phyloP scores from a whole-genome alignment of 2,797 vertebrate genomes.

The Borostomias antarcticus region DNA sequence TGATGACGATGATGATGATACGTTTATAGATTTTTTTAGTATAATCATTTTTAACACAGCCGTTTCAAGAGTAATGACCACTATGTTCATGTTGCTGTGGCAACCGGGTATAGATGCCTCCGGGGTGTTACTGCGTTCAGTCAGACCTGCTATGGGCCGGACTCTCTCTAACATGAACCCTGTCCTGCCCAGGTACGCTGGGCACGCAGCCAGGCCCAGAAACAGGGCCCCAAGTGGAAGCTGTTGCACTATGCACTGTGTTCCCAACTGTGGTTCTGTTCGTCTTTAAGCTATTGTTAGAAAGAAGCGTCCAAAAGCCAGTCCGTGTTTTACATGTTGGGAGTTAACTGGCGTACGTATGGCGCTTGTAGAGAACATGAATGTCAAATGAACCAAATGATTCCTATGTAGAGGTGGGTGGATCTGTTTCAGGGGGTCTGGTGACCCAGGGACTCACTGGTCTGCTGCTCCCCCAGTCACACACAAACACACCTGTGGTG shows the following conservation, averaged over 20 bases:
- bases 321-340: background rate
- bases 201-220: background rate
- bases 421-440: background rate
- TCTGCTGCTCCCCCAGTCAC: background rate
- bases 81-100: slow-evolving; percentile 24
- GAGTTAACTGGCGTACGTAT: background rate
- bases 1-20: slow-evolving; percentile 37
- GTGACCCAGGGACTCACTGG: background rate
- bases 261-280: slow-evolving; percentile 15
- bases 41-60: slow-evolving; percentile 54
- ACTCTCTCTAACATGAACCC: background rate
- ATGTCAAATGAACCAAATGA: slow-evolving; percentile 11
- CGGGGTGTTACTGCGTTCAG: background rate
- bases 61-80: slow-evolving; percentile 47
- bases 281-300: background rate
- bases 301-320: background rate
- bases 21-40: slow-evolving; percentile 49
- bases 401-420: background rate
- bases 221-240: background rate
- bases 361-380: background rate
- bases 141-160: background rate
- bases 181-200: background rate
- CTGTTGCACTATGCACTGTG: slow-evolving; percentile 23
- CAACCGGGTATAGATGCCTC: background rate
- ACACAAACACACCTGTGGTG: too few species aligned